These are phyloP conservation scores for Anas georgica DNA, from an alignment of 2,797 vertebrate species.

Conservation along the genomic window DNA sequence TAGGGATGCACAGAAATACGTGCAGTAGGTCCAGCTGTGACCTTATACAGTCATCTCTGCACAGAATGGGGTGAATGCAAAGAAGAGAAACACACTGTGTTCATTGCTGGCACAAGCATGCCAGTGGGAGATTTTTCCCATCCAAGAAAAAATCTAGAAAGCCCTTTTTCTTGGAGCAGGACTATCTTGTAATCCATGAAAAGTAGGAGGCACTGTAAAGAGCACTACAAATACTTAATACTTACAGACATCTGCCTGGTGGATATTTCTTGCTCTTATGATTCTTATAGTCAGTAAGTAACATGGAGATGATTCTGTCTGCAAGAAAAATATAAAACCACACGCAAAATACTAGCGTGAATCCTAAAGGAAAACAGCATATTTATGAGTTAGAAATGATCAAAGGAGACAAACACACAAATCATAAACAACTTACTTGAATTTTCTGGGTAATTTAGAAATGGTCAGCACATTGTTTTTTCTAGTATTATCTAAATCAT, in stretches of 20 bases:
- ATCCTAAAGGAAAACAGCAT: not conserved
- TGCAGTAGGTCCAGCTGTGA: not conserved
- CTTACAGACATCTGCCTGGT: conserved; percentile 77
- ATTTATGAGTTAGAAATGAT: not conserved
- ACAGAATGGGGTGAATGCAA: not conserved
- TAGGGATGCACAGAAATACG: not conserved
- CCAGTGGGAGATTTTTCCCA: not conserved
- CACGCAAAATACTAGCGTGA: not conserved
- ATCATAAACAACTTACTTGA: not conserved
- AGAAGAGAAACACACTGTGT: not conserved
- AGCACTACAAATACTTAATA: conserved; percentile 57
- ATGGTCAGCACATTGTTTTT: not conserved
- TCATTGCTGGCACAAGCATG: not conserved
- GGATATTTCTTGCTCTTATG: conserved; percentile 74
- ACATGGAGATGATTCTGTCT: conserved; percentile 69
- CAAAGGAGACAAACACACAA: not conserved
- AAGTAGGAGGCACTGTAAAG: not conserved
- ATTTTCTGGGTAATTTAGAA: not conserved
- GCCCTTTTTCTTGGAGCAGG: not conserved
- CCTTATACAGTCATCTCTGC: not conserved
- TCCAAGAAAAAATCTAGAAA: not conserved
- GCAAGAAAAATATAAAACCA: not conserved
- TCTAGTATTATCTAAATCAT: not conserved
- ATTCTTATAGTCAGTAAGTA: conserved; percentile 79
- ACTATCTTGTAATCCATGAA: not conserved